Evolutionary conservation across 1,140 invertebrate genomes (phyloP).

Genomic region (Drosophila littoralis): DNA sequence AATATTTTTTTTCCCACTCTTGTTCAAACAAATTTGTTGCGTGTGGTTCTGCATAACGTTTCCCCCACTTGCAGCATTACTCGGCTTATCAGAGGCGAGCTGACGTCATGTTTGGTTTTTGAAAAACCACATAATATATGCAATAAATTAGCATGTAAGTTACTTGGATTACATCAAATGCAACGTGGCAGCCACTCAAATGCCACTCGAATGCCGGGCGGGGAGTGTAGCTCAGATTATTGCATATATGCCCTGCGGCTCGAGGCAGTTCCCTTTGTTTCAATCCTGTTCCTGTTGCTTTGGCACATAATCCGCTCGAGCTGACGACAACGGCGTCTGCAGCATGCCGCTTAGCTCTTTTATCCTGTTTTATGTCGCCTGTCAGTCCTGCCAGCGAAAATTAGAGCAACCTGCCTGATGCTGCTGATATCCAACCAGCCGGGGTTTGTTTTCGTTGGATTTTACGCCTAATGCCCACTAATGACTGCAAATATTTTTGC

Average conservation of each 20-base stretch:
- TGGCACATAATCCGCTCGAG: constrained; percentile 67
- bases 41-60: constrained; percentile 16
- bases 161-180: constrained; percentile 59
- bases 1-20: not conserved
- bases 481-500: constrained; percentile 78
- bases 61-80: constrained; percentile 34
- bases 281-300: constrained; percentile 28
- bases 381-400: constrained; percentile 54
- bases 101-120: constrained; percentile 27
- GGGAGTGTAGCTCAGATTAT: not conserved
- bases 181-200: constrained; percentile 9
- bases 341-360: constrained; percentile 47
- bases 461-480: constrained; percentile 64
- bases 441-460: constrained; percentile 45
- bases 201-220: constrained; percentile 4
- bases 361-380: constrained; percentile 75
- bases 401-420: constrained; percentile 69
- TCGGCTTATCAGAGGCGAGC: constrained; percentile 16
- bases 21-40: constrained; percentile 1
- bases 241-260: constrained; percentile 5
- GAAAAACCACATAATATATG: constrained; percentile 57
- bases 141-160: constrained; percentile 66
- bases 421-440: constrained; percentile 3
- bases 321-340: not conserved
- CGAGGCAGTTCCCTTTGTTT: constrained; percentile 21